Evolutionary conservation across 1,140 invertebrate species (phyloP).

Genomic region (Cheumatopsyche charites): DNA sequence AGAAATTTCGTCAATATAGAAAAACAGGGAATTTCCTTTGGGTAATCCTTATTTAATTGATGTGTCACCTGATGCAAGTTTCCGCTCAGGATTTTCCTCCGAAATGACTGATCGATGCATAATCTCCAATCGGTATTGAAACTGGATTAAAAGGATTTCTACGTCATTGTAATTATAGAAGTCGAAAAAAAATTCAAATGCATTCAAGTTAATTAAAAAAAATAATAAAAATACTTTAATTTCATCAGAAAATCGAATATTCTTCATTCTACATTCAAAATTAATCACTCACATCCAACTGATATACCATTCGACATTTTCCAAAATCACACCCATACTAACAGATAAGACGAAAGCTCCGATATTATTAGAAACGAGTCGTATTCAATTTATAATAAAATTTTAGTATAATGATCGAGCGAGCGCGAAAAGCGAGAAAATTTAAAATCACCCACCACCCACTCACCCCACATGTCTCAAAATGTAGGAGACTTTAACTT

Average conservation of each 20-base stretch:
- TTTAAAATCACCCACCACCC: neutral
- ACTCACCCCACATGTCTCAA: neutral
- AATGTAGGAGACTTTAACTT: neutral
- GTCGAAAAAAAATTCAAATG: too few species aligned
- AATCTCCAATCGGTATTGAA: neutral
- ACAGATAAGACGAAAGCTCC: too few species aligned
- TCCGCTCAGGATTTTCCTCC: too few species aligned
- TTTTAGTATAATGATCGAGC: constrained; percentile 32
- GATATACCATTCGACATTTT: too few species aligned
- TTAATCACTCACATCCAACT: too few species aligned
- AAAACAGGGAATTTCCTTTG: neutral
- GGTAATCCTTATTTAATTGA: constrained; percentile 46
- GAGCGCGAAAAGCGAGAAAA: neutral
- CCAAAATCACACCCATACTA: too few species aligned
- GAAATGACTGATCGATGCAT: constrained; percentile 18
- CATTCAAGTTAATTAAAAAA: too few species aligned
- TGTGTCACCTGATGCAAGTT: constrained; percentile 37
- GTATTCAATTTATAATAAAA: constrained; percentile 37
- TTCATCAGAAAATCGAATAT: too few species aligned
- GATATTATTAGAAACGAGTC: neutral
- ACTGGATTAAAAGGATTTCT: too few species aligned
- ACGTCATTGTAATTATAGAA: too few species aligned
- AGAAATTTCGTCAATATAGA: neutral
- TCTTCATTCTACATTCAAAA: too few species aligned
- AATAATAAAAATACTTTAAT: too few species aligned